These are phyloP conservation scores for Tachystola acroxantha DNA, from an alignment of 2,888 invertebrate genomes.

Conservation along the genomic window DNA sequence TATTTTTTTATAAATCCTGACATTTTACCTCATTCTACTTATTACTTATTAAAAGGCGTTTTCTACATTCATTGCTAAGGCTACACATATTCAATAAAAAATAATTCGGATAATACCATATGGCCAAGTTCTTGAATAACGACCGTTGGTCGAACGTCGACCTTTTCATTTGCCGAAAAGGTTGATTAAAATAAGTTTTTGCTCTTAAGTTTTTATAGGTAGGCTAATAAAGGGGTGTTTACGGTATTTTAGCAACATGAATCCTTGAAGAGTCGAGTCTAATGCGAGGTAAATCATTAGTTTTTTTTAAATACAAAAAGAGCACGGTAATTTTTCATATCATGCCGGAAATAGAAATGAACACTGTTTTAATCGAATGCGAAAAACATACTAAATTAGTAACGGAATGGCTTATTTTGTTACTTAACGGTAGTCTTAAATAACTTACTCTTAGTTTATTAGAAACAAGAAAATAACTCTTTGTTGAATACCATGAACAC, in stretches of 20 bases:
- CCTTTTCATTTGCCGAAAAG: neutral
- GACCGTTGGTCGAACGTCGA: neutral
- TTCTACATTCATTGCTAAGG: neutral
- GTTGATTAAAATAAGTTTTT: neutral
- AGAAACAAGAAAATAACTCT: no score
- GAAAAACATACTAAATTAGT: no score
- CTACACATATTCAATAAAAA: neutral
- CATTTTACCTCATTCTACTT: no score
- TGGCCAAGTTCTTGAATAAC: neutral
- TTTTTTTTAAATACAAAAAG: neutral
- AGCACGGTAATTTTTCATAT: neutral
- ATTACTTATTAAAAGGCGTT: neutral
- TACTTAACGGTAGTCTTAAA: no score
- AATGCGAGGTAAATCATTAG: neutral
- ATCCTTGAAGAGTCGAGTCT: neutral
- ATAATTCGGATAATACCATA: constrained; percentile 1
- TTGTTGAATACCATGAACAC: no score
- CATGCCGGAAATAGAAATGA: no score
- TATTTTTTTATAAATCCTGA: no score
- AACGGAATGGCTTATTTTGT: no score
- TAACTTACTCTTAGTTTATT: no score
- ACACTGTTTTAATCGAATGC: no score
- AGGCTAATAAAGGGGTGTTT: neutral
- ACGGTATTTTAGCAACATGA: neutral
- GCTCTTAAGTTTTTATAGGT: neutral